A percentile compares a stretch with the other conserved stretches of the same genome.
These are phyloP conservation scores for Prunella fulvescens DNA, from an alignment of 2,113 vertebrate genomes.

Conservation along the genomic window DNA sequence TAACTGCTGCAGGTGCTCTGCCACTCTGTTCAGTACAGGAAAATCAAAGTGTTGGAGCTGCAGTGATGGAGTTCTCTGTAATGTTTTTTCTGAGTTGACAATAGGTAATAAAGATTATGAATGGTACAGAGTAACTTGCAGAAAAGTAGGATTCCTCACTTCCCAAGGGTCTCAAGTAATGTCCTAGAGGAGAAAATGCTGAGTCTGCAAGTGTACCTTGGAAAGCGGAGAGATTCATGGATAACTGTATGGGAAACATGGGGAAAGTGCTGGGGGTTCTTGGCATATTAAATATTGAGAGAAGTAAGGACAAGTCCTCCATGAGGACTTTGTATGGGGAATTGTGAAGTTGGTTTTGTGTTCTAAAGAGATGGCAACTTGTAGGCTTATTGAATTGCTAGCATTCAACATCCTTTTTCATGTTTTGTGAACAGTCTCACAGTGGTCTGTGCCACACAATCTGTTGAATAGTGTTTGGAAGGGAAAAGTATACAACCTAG, in stretches of 20 bases:
- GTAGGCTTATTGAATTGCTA: not conserved
- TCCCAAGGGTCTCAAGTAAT: not conserved
- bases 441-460: not conserved
- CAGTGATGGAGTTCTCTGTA: not conserved
- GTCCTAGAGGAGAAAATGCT: not conserved
- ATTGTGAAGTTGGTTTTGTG: not conserved
- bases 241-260: not conserved
- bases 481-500: not conserved
- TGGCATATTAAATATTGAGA: not conserved
- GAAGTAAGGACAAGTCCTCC: not conserved
- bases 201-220: not conserved
- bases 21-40: not conserved
- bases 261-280: not conserved
- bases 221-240: not conserved
- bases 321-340: not conserved
- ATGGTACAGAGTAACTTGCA: rapidly evolving
- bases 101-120: not conserved
- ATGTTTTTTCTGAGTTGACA: not conserved
- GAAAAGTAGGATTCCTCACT: not conserved
- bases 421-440: not conserved
- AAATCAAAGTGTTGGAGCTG: not conserved
- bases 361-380: not conserved
- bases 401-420: not conserved
- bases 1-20: not conserved
- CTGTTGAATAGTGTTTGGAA: not conserved